These are phyloP conservation scores for Hermodice carunculata DNA, from an alignment of 2,888 invertebrate species.

Conservation along the genomic window DNA sequence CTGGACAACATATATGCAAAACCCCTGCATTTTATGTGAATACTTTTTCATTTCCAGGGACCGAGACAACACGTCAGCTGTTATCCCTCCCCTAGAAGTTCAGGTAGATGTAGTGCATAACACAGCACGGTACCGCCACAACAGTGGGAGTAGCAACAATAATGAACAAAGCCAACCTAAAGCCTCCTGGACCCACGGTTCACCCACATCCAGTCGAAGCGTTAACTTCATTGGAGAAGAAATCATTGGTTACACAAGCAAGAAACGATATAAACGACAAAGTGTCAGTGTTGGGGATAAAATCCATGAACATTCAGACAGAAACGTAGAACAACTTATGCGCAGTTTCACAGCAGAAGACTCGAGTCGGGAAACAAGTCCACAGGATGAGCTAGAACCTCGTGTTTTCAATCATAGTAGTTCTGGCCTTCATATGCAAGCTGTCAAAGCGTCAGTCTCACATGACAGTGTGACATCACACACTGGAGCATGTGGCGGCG, in stretches of 20 bases:
- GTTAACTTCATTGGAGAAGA: conserved; percentile 48
- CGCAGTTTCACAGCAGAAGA: conserved; percentile 36
- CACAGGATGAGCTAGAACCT: conserved; percentile 2
- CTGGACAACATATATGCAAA: too few relatives aligned
- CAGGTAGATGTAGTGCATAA: conserved; percentile 16
- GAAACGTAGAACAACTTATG: conserved; percentile 42
- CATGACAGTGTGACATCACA: conserved; percentile 17
- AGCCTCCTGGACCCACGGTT: conserved; percentile 45
- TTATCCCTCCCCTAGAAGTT: conserved; percentile 39
- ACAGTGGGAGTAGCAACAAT: conserved; percentile 22
- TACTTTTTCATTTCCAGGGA: conserved; percentile 38
- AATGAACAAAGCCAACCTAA: conserved; percentile 8
- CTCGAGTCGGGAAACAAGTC: conserved; percentile 9
- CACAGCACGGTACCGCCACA: conserved; percentile 16
- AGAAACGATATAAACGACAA: conserved; percentile 35
- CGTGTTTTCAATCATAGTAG: too few relatives aligned
- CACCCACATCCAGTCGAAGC: conserved; percentile 58
- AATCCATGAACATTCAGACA: conserved; percentile 47
- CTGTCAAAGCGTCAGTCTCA: conserved; percentile 1
- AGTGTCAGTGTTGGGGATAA: conserved; percentile 50
- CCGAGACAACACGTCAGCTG: conserved; percentile 45
- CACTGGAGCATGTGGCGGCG: conserved; percentile 27
- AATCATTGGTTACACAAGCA: conserved; percentile 8
- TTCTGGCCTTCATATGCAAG: conserved; percentile 5
- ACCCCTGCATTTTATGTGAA: background rate